These are phyloP conservation scores for Pedionomus torquatus DNA, from an alignment of 2,113 vertebrate species.

Conservation along the genomic window DNA sequence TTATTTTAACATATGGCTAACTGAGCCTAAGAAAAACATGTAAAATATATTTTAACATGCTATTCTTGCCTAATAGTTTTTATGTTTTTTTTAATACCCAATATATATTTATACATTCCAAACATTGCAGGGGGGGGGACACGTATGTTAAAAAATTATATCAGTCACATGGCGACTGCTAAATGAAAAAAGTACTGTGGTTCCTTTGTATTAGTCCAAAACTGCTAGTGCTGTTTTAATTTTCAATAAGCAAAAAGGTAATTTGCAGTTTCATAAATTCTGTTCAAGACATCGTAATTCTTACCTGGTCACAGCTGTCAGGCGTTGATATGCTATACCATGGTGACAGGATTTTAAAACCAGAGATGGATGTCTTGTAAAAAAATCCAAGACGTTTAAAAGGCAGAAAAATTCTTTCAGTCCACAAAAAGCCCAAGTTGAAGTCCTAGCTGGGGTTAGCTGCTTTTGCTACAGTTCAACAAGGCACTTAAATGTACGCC, in stretches of 20 bases:
- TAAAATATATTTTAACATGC: conserved; percentile 58
- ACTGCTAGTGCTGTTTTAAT: background rate
- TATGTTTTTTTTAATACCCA: conserved; percentile 28
- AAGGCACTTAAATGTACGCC: background rate
- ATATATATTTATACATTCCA: conserved; percentile 66
- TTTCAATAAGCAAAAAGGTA: conserved; percentile 61
- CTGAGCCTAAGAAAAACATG: conserved; percentile 69
- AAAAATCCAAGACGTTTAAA: conserved; percentile 15
- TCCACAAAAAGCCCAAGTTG: background rate
- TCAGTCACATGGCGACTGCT: conserved; percentile 36
- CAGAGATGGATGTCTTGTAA: conserved; percentile 1
- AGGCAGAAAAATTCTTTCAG: background rate
- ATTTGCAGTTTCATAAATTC: conserved; percentile 67
- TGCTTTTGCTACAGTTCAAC: background rate
- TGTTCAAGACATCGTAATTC: conserved; percentile 25
- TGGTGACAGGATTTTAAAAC: conserved; percentile 3
- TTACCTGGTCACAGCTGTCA: conserved; percentile 59
- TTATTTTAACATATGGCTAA: conserved; percentile 76
- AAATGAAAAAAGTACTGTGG: conserved; percentile 43
- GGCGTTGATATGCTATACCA: background rate
- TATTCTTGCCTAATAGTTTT: conserved; percentile 59
- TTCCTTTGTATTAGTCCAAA: conserved; percentile 35
- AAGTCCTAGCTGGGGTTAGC: background rate
- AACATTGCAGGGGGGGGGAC: background rate
- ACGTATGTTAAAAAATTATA: conserved; percentile 23